These are phyloP conservation scores for Fukomys damarensis DNA, from an alignment of 2,113 vertebrate genomes.

Conservation along the genomic window DNA sequence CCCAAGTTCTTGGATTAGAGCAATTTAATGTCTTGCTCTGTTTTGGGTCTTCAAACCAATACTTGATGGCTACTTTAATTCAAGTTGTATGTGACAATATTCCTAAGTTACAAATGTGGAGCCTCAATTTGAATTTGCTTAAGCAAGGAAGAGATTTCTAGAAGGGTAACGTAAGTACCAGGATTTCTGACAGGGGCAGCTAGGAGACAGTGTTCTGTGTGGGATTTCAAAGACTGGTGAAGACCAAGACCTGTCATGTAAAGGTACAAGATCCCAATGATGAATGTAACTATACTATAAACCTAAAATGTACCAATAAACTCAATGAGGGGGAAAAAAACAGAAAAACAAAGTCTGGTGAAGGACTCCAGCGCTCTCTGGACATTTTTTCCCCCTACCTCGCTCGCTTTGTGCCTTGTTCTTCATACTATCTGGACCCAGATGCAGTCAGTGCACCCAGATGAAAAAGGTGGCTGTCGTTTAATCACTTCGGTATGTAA, in stretches of 20 bases:
- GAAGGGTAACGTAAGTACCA: background rate
- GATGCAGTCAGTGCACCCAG: background rate
- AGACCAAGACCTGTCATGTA: too few species aligned
- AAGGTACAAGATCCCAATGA: too few species aligned
- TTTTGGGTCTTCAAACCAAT: slow-evolving; percentile 1
- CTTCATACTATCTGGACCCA: background rate
- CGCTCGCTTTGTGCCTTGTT: background rate
- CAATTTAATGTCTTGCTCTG: background rate
- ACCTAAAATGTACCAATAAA: too few species aligned
- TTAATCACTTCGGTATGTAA: background rate
- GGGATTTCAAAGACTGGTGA: background rate
- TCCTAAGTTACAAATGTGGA: background rate
- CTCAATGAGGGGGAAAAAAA: too few species aligned
- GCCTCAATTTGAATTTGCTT: background rate
- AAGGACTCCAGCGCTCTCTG: background rate
- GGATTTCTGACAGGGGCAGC: background rate
- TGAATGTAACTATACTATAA: too few species aligned
- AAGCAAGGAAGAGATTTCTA: background rate
- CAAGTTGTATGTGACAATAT: background rate
- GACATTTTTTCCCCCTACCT: background rate
- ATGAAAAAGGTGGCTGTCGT: background rate
- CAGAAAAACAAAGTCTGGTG: background rate
- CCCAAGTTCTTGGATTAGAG: background rate
- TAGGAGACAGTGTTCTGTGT: background rate
- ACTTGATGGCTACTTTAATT: background rate